Base-by-base conservation (phyloP, 2,113 vertebrate genomes). In the Spilogale gracilis region DNA sequence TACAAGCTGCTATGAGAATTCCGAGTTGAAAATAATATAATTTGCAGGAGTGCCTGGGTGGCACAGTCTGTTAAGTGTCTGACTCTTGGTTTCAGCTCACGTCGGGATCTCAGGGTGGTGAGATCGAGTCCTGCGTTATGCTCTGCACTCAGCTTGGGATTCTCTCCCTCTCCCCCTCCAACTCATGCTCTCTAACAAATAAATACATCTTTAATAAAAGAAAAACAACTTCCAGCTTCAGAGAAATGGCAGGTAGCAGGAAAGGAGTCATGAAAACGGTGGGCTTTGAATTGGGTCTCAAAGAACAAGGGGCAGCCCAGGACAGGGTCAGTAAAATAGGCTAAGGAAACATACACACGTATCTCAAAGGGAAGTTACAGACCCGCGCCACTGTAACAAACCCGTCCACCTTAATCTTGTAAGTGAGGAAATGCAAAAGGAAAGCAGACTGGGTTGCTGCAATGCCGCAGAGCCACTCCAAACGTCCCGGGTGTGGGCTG, bases 331-430 rank as follows among this genome's bases (percentile, higher is more conserved):
- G 30, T 25, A 81, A 92, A 83, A 84, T 12, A 69, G 65, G 43
- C n/a, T 58, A 69, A 45, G 45, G 16, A 56, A 69, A 78, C 9
- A 48, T 1, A 48, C 76, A 7, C 0, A 0, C 20, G 45, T 17
- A 27, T 23, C 61, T 83, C 91, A 45, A 74, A 89, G 61, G 21
- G 69, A 73, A 88, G 54, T 67, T 50, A 50, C 30, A 84, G 56
- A 50, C 0, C 12, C 2, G 0, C 16, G 27, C 67, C 45, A 76
- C 18, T 30, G 5, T 18, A 82, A 63, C 69, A 60, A 79, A 43
- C 20, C 43, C 80, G 20, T 58, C 52, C 52, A 74, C 48, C 67
- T 67, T 3, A 43, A 32, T 23, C 74, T 38, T 38, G 71, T 7
- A 27, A 83, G 32, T 43, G 32, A 38, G 56, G 25, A 95, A 78